Conservation (phyloP, 1,140 invertebrate species). For the Macrostomum lignano region DNA sequence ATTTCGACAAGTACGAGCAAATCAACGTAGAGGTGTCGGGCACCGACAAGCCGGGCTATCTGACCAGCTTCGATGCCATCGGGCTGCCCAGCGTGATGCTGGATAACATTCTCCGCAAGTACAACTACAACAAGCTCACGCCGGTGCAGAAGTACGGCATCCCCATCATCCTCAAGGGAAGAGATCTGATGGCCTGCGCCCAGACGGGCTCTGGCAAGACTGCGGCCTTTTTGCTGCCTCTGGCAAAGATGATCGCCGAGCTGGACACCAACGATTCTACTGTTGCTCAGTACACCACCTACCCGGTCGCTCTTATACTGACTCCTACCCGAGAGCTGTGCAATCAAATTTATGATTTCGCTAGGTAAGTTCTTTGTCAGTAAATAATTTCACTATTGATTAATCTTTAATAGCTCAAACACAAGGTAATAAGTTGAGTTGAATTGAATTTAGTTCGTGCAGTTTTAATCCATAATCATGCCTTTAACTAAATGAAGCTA, state of each 20-base stretch:
- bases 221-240: slow-evolving; percentile 32
- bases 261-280: no score
- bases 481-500: no score
- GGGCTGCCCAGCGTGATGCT: slow-evolving; percentile 38
- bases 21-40: slow-evolving; percentile 46
- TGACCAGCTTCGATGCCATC: slow-evolving; percentile 37
- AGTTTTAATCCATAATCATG: no score
- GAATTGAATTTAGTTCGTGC: no score
- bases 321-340: slow-evolving; percentile 27
- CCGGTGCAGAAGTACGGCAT: slow-evolving; percentile 69
- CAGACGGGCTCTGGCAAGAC: slow-evolving; percentile 30
- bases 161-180: slow-evolving; percentile 30
- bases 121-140: slow-evolving; percentile 54
- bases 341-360: slow-evolving; percentile 35
- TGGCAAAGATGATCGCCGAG: slow-evolving; percentile 35
- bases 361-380: no score
- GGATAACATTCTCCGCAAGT: slow-evolving; percentile 44
- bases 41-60: slow-evolving; percentile 34
- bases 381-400: no score
- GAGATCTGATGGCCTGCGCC: slow-evolving; percentile 28
- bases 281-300: no score
- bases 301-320: slow-evolving; percentile 26
- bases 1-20: slow-evolving; percentile 55
- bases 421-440: no score
- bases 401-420: no score